These are phyloP conservation scores for Amazona finschi DNA, from an alignment of 2,797 vertebrate species.

Conservation along the genomic window DNA sequence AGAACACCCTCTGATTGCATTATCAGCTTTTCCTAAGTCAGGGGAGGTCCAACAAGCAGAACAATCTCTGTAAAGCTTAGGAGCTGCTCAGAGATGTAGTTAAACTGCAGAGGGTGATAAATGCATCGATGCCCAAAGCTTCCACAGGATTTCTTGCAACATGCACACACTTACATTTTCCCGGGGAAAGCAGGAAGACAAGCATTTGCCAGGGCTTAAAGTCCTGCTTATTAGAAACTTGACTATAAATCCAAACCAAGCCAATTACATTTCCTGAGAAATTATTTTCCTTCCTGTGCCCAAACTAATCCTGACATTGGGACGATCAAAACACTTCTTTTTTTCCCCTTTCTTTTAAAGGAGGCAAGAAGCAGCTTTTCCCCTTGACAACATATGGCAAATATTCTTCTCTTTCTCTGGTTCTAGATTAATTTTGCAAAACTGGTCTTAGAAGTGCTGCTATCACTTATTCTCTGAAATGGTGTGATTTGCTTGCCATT, in stretches of 20 bases:
- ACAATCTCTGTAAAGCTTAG: not conserved
- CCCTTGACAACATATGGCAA: not conserved
- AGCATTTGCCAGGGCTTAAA: not conserved
- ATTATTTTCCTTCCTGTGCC: not conserved
- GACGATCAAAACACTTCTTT: not conserved
- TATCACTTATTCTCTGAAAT: not conserved
- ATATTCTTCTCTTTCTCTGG: not conserved
- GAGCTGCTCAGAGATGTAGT: not conserved
- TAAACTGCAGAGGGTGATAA: not conserved
- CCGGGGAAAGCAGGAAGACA: not conserved
- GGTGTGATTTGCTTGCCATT: not conserved
- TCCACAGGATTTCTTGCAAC: not conserved
- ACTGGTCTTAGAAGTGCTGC: not conserved
- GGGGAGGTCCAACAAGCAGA: not conserved
- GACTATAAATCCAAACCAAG: not conserved
- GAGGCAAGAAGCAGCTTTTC: not conserved
- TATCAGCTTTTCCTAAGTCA: not conserved
- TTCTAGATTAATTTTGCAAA: not conserved
- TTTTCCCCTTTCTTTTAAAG: not conserved
- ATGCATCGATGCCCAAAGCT: not conserved
- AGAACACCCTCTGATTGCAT: not conserved
- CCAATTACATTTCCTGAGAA: not conserved
- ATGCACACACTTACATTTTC: rapidly evolving
- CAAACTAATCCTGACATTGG: not conserved
- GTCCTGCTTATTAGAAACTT: not conserved